phyloP scores from a whole-genome alignment of 2,797 vertebrate species.

The Hipposideros larvatus region DNA sequence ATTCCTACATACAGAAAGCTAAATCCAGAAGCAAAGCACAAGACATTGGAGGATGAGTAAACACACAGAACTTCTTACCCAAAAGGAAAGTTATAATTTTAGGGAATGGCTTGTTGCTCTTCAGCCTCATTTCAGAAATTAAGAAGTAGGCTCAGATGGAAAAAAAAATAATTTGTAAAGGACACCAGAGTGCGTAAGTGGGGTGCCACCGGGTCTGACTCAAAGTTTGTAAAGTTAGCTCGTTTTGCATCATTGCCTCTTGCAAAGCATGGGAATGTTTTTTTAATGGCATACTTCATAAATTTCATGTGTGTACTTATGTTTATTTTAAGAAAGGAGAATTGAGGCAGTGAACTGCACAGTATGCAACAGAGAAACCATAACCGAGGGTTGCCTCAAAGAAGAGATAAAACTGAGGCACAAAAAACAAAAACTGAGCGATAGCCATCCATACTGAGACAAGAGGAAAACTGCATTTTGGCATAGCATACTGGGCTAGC shows the following conservation, averaged over 20 bases:
- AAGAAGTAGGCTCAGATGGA: not conserved
- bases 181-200: not conserved
- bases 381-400: not conserved
- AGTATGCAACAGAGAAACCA: not conserved
- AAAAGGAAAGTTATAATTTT: not conserved
- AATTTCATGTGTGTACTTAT: not conserved
- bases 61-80: not conserved
- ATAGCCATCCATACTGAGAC: not conserved
- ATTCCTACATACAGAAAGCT: not conserved
- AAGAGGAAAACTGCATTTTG: not conserved
- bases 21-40: not conserved
- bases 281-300: not conserved
- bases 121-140: not conserved
- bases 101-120: not conserved
- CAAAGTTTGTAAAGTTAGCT: not conserved
- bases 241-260: not conserved
- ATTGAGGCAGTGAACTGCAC: not conserved
- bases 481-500: not conserved
- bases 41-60: not conserved
- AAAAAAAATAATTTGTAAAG: not conserved
- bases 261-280: not conserved
- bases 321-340: conserved; percentile 8
- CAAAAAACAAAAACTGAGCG: not conserved
- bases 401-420: not conserved
- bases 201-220: not conserved